Base-by-base conservation (phyloP, 64 coral and sea anemone species). In the Dendronephthya gigantea region DNA sequence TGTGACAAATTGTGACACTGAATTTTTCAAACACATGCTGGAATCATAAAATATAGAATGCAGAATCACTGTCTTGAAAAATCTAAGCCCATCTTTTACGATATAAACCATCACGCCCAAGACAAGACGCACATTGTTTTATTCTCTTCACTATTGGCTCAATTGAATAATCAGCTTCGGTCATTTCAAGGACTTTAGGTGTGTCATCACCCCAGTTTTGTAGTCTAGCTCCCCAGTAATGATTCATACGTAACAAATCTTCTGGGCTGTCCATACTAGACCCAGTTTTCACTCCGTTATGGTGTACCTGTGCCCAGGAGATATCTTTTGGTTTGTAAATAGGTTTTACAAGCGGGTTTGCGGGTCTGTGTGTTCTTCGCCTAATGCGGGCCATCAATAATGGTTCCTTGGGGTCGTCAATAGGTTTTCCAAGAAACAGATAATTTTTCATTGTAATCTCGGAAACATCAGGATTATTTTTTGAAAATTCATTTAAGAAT, bases 361-460 rank as follows among this genome's bases (percentile, higher is more conserved):
- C 88, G 0, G 87, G 75, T 19, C 83, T 65, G 10, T 81, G 90
- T 11, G 90, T 91, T 36, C 93, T 49, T 14, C 93, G 84, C 48
- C 66, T 83, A 9, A 94, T 41, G 37, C 93, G 87, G 23, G 88
- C 93, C 31, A 89, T 50, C 8, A 94, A 62, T 7, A 91, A 28
- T 1, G 87, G 87, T 7, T 91, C 83, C 29, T 19, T 59, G 14
- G 19, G 75, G 83, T 84, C 84, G 34, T 86, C 76, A 1, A 94
- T 49, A 14, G 93, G 93, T 89, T 94, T 91, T 47, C 93, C 93
- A 15, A 89, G 79, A 83, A 94, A 94, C 7, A 89, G 81, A 27
- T 83, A 94, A 74, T 94, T 94, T 37, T 89, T 84, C 84, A 94
- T 86, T 11, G 75, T 89, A 45, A 94, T 65, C 40, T 94, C 89